A percentile compares a stretch with the other conserved stretches of the same genome.
phyloP scores from a whole-genome alignment of 1,140 invertebrate genomes.

The Sminthurides bifidus region DNA sequence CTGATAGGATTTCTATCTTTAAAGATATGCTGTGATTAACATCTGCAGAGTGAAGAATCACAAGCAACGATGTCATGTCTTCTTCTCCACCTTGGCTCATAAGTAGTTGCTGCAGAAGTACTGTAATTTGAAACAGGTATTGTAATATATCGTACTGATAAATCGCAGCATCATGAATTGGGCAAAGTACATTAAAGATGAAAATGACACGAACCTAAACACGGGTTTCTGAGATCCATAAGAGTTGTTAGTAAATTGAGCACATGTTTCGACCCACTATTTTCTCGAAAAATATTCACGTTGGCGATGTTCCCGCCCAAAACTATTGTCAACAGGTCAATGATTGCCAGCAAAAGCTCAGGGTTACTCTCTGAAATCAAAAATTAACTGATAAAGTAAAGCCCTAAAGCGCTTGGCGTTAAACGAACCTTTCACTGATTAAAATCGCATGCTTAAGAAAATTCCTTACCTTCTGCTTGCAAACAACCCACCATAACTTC shows the following conservation, averaged over 20 bases:
- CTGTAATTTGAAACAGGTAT: slow-evolving; percentile 14
- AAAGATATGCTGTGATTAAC: slow-evolving; percentile 62
- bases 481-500: slow-evolving; percentile 94
- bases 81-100: slow-evolving; percentile 85
- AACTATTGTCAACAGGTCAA: slow-evolving; percentile 73
- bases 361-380: slow-evolving; percentile 1
- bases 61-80: slow-evolving; percentile 82
- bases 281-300: slow-evolving; percentile 69
- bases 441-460: neutral
- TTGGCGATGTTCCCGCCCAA: slow-evolving; percentile 70
- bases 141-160: neutral
- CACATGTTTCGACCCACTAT: slow-evolving; percentile 24
- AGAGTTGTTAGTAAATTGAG: slow-evolving; percentile 16
- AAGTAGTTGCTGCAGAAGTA: slow-evolving; percentile 41
- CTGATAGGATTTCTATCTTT: slow-evolving; percentile 83
- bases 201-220: slow-evolving; percentile 15
- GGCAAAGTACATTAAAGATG: neutral
- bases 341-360: slow-evolving; percentile 65
- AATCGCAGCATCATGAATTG: neutral
- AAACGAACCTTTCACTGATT: neutral
- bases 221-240: slow-evolving; percentile 7
- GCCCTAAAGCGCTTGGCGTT: neutral
- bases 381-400: neutral
- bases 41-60: slow-evolving; percentile 72
- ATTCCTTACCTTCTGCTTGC: slow-evolving; percentile 39